These are phyloP conservation scores for Ursus arctos DNA, from an alignment of 2,113 vertebrate genomes.

Conservation along the genomic window DNA sequence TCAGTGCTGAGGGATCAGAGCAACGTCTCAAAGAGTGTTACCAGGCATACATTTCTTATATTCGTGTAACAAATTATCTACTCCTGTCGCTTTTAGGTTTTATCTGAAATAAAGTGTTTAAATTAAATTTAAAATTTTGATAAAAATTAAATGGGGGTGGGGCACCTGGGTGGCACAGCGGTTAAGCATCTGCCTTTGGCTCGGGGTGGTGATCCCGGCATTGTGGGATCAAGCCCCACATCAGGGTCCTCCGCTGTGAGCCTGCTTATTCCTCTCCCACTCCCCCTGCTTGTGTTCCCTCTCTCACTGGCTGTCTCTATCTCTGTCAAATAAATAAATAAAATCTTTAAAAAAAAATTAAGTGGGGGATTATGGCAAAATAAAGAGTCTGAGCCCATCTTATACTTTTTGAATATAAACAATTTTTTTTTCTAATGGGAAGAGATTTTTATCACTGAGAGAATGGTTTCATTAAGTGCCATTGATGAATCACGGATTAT, in stretches of 20 bases:
- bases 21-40: neutral
- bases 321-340: neutral
- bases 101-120: neutral
- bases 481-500: slow-evolving; percentile 24
- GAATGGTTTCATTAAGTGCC: neutral
- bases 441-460: neutral
- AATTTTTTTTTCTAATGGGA: neutral
- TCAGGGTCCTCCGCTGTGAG: too few species aligned
- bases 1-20: neutral
- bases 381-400: neutral
- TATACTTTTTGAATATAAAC: neutral
- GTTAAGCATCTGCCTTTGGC: too few species aligned
- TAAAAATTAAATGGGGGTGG: neutral
- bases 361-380: neutral
- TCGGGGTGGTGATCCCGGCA: too few species aligned
- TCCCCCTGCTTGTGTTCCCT: too few species aligned
- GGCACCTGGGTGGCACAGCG: too few species aligned
- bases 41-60: neutral
- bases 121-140: neutral
- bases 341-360: neutral
- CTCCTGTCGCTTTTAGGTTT: neutral
- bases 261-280: too few species aligned
- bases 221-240: too few species aligned
- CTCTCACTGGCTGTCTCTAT: too few species aligned
- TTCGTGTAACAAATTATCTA: neutral